A percentile compares a stretch with the other conserved stretches of the same genome.
These are phyloP conservation scores for Vulpes lagopus DNA, from an alignment of 2,113 vertebrate species.

Conservation along the genomic window DNA sequence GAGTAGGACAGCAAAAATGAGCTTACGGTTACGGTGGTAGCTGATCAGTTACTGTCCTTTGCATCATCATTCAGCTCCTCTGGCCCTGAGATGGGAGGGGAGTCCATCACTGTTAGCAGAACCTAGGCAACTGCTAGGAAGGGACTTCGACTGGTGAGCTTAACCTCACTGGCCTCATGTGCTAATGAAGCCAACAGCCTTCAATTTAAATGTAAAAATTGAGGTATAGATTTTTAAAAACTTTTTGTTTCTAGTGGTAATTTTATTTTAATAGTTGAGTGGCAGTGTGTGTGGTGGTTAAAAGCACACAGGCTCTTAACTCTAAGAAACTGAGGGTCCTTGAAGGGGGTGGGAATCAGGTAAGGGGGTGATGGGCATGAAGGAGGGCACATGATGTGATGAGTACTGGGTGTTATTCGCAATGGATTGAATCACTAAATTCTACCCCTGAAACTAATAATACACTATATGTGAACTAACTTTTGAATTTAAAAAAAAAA, in stretches of 20 bases:
- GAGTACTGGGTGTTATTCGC: neutral
- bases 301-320: neutral
- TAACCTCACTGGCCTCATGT: neutral
- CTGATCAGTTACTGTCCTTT: neutral
- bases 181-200: neutral
- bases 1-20: neutral
- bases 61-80: neutral
- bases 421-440: neutral
- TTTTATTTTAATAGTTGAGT: neutral
- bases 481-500: neutral
- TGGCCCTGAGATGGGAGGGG: no score
- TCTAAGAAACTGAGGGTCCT: neutral
- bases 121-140: neutral
- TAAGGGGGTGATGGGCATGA: neutral
- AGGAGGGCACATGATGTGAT: neutral
- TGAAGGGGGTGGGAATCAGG: neutral
- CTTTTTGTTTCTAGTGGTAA: neutral
- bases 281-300: neutral
- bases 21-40: neutral
- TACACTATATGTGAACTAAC: neutral
- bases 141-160: no score
- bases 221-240: neutral
- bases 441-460: neutral
- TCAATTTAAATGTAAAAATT: constrained; percentile 17
- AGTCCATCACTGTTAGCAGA: rapidly evolving